Percentiles rank a stretch among this genome's conserved stretches.
These are phyloP conservation scores for fruit fly (Drosophila melanogaster) DNA, from an alignment of 1,140 invertebrate genomes.

Conservation along the genomic window DNA sequence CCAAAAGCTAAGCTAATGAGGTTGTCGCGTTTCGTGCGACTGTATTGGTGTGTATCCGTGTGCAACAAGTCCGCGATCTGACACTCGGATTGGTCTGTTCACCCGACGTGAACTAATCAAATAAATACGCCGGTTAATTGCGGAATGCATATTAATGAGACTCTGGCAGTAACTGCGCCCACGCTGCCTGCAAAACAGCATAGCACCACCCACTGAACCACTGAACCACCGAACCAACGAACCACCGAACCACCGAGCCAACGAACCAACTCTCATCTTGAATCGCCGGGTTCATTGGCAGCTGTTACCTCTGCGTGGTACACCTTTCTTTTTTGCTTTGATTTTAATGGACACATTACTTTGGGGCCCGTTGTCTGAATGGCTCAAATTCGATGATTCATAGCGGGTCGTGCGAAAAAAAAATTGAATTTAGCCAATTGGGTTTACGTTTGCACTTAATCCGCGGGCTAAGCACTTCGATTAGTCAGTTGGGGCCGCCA, in stretches of 20 bases:
- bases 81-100: conserved; percentile 14
- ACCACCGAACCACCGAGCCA: not conserved
- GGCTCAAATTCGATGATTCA: conserved; percentile 44
- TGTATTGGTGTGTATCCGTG: conserved; percentile 3
- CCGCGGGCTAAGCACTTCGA: conserved; percentile 38
- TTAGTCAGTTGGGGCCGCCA: conserved; percentile 18
- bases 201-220: no score
- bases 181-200: not conserved
- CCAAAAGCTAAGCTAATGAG: conserved; percentile 31
- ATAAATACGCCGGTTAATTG: conserved; percentile 47
- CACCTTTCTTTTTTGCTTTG: conserved; percentile 12
- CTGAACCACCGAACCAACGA: not conserved
- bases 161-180: conserved; percentile 16
- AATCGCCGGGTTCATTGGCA: conserved; percentile 17
- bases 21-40: not conserved
- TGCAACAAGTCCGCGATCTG: conserved; percentile 50
- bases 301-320: conserved; percentile 39
- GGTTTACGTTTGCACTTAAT: conserved; percentile 38
- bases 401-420: conserved; percentile 10
- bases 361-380: conserved; percentile 27
- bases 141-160: conserved; percentile 53
- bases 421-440: conserved; percentile 6
- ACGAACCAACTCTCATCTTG: not conserved
- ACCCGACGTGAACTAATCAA: conserved; percentile 32
- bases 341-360: conserved; percentile 13